phyloP scores from a whole-genome alignment of 2,113 vertebrate genomes.

The Hydrolagus affinis region DNA sequence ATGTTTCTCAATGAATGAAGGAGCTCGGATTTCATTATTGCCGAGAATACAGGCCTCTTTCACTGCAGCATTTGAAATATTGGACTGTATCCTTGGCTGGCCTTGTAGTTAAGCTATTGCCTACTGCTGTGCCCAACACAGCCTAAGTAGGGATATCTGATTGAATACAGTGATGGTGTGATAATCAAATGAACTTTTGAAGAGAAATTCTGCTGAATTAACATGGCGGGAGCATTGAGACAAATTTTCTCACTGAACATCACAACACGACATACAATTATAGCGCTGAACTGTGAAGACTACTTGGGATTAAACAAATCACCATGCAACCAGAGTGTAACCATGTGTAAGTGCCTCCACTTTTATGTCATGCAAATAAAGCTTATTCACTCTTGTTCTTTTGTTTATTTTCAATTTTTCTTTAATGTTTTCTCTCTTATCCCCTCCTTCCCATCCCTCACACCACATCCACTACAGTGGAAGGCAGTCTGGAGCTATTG shows the following conservation, averaged over 20 bases:
- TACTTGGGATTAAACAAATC: neutral
- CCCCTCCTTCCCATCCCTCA: neutral
- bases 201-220: neutral
- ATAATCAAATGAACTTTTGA: slow-evolving; percentile 24
- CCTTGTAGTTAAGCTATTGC: neutral
- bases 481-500: no score
- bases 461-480: neutral
- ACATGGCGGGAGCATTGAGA: neutral
- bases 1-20: neutral
- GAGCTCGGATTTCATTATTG: neutral
- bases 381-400: neutral
- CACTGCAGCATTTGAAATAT: neutral
- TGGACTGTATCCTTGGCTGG: neutral
- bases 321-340: neutral
- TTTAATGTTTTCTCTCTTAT: no score
- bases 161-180: slow-evolving; percentile 3
- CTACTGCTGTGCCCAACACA: neutral
- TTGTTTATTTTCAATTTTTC: neutral
- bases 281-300: neutral
- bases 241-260: neutral
- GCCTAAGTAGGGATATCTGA: slow-evolving; percentile 2
- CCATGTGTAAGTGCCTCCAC: neutral
- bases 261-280: neutral
- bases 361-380: neutral
- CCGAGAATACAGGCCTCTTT: neutral